Conservation (phyloP, 2,113 vertebrate genomes). For the Dascyllus trimaculatus region DNA sequence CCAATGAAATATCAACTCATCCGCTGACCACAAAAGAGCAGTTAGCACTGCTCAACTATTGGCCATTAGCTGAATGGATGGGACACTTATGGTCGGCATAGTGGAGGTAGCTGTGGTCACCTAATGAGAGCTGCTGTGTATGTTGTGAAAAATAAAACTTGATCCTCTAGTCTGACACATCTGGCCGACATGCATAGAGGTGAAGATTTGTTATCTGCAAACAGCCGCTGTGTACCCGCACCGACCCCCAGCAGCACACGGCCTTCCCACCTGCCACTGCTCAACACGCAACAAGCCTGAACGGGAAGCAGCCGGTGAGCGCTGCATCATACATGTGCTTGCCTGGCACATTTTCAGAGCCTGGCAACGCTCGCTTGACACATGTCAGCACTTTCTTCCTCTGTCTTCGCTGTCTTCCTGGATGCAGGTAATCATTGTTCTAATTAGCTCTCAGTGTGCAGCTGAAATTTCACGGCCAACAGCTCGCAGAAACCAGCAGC, state of each 20-base stretch:
- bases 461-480: constrained; percentile 21
- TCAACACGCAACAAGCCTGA: constrained; percentile 36
- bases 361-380: constrained; percentile 66
- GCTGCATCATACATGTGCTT: constrained; percentile 57
- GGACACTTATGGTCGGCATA: constrained; percentile 12
- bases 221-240: constrained; percentile 66
- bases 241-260: constrained; percentile 32
- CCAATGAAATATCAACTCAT: constrained; percentile 14
- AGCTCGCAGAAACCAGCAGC: neutral
- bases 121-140: constrained; percentile 8
- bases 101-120: neutral
- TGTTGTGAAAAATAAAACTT: neutral
- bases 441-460: constrained; percentile 65
- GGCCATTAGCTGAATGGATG: constrained; percentile 3
- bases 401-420: constrained; percentile 49
- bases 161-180: neutral
- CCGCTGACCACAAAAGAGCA: constrained; percentile 12
- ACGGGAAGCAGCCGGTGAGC: constrained; percentile 44
- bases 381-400: constrained; percentile 73
- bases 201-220: constrained; percentile 9
- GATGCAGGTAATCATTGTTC: constrained; percentile 58
- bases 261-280: constrained; percentile 55
- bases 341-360: constrained; percentile 62
- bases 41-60: neutral
- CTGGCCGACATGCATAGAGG: neutral